Evolutionary conservation across 1,140 invertebrate genomes (phyloP).

Genomic region (Drosophila varians): DNA sequence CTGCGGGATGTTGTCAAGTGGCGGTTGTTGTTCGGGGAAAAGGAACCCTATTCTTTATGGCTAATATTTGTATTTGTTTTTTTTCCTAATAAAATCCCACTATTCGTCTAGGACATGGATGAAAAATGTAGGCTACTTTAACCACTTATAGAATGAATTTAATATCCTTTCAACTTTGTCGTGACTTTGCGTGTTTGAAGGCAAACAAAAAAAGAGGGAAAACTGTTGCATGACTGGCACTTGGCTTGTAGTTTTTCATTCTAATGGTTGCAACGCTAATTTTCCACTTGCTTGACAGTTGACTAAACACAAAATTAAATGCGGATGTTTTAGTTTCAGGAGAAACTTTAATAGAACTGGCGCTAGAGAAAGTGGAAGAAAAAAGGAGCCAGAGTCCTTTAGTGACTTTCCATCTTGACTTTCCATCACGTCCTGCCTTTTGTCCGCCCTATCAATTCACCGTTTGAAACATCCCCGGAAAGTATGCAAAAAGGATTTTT

Average conservation of each 20-base stretch:
- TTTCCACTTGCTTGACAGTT: slow-evolving; percentile 70
- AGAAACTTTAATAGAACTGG: slow-evolving; percentile 28
- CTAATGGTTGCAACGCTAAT: slow-evolving; percentile 65
- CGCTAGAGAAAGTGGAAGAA: neutral
- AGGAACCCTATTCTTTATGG: neutral
- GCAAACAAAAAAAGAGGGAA: slow-evolving; percentile 16
- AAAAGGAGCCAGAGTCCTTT: neutral
- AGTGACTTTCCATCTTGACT: slow-evolving; percentile 27
- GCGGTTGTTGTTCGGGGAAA: neutral
- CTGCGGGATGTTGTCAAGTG: slow-evolving; percentile 16
- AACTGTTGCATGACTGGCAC: slow-evolving; percentile 64
- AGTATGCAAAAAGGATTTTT: slow-evolving; percentile 36
- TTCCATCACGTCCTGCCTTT: slow-evolving; percentile 5
- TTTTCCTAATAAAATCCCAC: neutral
- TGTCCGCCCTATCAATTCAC: slow-evolving; percentile 41
- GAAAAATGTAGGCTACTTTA: neutral
- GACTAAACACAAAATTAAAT: slow-evolving; percentile 37
- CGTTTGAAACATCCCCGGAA: slow-evolving; percentile 40
- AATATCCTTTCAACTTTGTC: slow-evolving; percentile 20
- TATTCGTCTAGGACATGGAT: neutral
- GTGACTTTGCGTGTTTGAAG: slow-evolving; percentile 59
- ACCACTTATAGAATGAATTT: neutral
- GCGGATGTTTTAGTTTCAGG: neutral
- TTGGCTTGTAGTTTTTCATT: slow-evolving; percentile 36
- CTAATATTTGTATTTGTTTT: neutral